Conservation (phyloP, 1,140 invertebrate genomes). For the Aphidius gifuensis region DNA sequence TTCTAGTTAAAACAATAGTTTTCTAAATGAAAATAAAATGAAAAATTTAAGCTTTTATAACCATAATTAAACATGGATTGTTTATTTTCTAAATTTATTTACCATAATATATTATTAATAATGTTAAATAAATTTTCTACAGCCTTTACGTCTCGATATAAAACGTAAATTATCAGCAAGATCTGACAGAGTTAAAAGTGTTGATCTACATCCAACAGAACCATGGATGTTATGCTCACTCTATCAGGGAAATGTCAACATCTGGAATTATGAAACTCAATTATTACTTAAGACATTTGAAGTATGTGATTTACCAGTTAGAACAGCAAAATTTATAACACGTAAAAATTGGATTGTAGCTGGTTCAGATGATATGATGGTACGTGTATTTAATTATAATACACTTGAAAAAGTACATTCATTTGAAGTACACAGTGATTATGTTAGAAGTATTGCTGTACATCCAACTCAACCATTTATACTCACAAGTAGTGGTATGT, state of each 20-base stretch:
- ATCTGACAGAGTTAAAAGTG: constrained; percentile 96
- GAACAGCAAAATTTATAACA: constrained; percentile 92
- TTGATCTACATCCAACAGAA: constrained; percentile 95
- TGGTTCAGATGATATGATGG: constrained; percentile 94
- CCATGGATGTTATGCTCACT: constrained; percentile 98
- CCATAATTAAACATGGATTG: too few relatives aligned
- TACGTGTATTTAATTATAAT: constrained; percentile 98
- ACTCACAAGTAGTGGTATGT: constrained; percentile 90
- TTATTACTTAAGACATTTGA: constrained; percentile 91
- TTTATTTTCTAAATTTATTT: too few relatives aligned
- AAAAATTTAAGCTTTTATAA: too few relatives aligned
- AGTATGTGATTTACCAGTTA: constrained; percentile 93
- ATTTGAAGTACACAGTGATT: constrained; percentile 98
- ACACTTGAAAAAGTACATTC: constrained; percentile 93
- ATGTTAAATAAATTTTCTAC: constrained; percentile 33
- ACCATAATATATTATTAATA: not conserved
- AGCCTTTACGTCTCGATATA: constrained; percentile 95
- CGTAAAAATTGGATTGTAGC: constrained; percentile 99
- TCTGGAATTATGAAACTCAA: constrained; percentile 98
- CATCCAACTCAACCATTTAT: constrained; percentile 98
- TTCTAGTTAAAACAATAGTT: too few relatives aligned
- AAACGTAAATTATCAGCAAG: constrained; percentile 95
- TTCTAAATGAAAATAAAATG: too few relatives aligned
- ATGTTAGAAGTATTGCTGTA: constrained; percentile 92
- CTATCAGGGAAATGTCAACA: constrained; percentile 98